Evolutionary conservation across 2,888 invertebrate species (phyloP).

Genomic region (Mesoligia furuncula): DNA sequence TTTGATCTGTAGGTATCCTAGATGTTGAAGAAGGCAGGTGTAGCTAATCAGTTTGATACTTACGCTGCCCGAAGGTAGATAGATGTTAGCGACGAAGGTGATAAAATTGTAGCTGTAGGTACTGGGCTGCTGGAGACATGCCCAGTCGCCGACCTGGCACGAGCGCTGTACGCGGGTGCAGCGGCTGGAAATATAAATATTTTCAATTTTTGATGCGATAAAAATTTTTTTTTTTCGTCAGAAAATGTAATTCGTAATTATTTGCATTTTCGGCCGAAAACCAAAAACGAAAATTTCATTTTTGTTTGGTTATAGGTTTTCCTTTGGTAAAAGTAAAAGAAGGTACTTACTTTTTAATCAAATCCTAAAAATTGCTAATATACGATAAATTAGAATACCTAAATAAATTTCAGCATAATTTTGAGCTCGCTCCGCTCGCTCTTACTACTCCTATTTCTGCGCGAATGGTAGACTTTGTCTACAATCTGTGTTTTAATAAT

Average conservation of each 20-base stretch:
- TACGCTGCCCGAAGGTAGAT: constrained; percentile 91
- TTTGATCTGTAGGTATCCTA: neutral
- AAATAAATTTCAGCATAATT: too few relatives aligned
- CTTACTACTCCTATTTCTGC: too few relatives aligned
- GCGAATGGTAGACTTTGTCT: too few relatives aligned
- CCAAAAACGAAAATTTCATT: neutral
- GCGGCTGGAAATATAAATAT: constrained; percentile 89
- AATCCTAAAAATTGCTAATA: too few relatives aligned
- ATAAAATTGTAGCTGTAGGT: constrained; percentile 98
- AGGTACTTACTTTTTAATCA: neutral
- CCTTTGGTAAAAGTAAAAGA: neutral
- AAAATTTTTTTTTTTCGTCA: neutral
- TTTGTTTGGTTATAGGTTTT: neutral
- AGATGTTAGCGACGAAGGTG: constrained; percentile 96
- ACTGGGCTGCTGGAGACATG: constrained; percentile 95
- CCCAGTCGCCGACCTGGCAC: constrained; percentile 93
- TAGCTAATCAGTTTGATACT: constrained; percentile 64
- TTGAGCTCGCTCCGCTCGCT: neutral
- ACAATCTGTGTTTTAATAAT: neutral
- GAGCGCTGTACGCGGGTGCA: constrained; percentile 93
- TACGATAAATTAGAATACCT: too few relatives aligned
- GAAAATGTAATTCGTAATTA: neutral
- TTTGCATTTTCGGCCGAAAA: neutral
- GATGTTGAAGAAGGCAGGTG: neutral
- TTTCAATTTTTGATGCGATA: neutral